These are phyloP conservation scores for Mellivora capensis DNA, from an alignment of 2,113 vertebrate species.

Conservation along the genomic window DNA sequence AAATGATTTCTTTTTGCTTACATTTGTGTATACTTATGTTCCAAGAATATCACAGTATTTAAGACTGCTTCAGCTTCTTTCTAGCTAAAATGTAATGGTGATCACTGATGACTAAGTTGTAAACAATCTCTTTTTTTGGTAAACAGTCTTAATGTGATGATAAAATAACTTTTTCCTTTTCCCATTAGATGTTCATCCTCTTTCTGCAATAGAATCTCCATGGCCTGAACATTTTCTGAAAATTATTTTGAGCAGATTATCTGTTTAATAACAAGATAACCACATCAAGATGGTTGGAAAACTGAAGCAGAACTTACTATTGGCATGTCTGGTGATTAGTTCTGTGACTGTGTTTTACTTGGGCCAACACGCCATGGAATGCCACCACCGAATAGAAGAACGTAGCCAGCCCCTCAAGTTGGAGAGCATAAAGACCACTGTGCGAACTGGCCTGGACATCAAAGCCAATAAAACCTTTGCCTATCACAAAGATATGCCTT, in stretches of 20 bases:
- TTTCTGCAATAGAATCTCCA: constrained; percentile 65
- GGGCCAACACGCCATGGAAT: constrained; percentile 97
- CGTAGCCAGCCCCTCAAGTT: constrained; percentile 79
- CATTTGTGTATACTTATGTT: background rate
- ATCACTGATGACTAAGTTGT: constrained; percentile 1
- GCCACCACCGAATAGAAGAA: constrained; percentile 93
- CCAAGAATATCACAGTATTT: background rate
- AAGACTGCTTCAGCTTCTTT: background rate
- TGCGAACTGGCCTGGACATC: constrained; percentile 76
- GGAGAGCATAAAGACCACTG: constrained; percentile 80
- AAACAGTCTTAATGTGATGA: background rate
- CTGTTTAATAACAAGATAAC: background rate
- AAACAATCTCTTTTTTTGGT: background rate
- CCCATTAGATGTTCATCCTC: constrained; percentile 70
- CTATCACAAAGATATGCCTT: constrained; percentile 98
- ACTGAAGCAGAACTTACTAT: constrained; percentile 94
- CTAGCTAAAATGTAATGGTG: background rate
- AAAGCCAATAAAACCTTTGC: constrained; percentile 81
- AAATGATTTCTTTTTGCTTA: background rate
- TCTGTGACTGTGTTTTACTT: constrained; percentile 95
- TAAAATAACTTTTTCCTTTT: constrained; percentile 1
- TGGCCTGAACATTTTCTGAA: constrained; percentile 74
- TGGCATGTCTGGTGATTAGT: constrained; percentile 96
- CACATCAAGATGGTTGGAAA: constrained; percentile 91
- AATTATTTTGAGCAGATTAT: constrained; percentile 21